Conservation (phyloP, 2,113 vertebrate species). For the Gymnarchus niloticus region DNA sequence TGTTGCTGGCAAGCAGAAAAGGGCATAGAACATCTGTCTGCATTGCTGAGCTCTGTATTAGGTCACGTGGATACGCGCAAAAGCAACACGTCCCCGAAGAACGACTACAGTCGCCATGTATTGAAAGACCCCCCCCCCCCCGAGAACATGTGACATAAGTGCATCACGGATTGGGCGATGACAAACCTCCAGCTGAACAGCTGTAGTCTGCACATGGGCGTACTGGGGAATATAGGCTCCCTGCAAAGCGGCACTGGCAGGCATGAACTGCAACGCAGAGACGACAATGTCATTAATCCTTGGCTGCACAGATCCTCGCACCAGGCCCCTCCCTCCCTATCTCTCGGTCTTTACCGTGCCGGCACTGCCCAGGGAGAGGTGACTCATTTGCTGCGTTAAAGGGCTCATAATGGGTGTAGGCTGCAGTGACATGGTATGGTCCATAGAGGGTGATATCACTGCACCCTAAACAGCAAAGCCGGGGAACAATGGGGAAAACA, state of each 20-base stretch:
- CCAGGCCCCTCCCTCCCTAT: background rate
- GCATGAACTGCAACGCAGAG: conserved; percentile 80
- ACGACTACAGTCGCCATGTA: background rate
- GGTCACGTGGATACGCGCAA: background rate
- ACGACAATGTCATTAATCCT: background rate
- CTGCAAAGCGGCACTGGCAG: conserved; percentile 86
- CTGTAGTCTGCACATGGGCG: conserved; percentile 79
- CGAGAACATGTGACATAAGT: background rate
- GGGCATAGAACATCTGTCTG: background rate
- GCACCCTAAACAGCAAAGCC: conserved; percentile 70
- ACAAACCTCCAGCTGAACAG: conserved; percentile 82
- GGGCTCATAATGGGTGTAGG: conserved; percentile 88
- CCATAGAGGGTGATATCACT: conserved; percentile 95
- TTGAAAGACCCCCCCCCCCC: background rate
- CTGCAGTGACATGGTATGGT: conserved; percentile 95
- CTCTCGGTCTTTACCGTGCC: conserved; percentile 72
- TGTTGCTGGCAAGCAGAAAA: background rate
- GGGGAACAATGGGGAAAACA: background rate
- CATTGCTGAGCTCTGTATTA: background rate
- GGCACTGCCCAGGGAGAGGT: conserved; percentile 85
- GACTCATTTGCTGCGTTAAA: conserved; percentile 94
- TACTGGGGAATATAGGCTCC: conserved; percentile 92
- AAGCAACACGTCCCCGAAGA: background rate
- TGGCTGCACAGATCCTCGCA: background rate
- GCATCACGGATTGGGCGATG: background rate